Evolutionary conservation across 2,797 vertebrate species (phyloP).

Genomic region (Oreortyx pictus): DNA sequence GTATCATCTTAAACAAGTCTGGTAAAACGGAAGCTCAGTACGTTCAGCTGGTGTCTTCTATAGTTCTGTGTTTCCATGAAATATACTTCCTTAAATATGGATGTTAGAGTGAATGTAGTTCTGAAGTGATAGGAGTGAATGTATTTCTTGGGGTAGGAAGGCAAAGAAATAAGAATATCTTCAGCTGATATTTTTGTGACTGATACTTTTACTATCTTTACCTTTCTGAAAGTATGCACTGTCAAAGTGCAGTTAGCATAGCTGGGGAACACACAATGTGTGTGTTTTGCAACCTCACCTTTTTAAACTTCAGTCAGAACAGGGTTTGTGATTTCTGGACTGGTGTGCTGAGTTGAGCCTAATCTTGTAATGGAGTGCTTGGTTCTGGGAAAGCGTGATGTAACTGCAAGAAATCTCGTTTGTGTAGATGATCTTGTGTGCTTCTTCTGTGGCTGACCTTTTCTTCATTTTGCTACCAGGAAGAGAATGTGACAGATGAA

Average conservation of each 20-base stretch:
- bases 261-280: background rate
- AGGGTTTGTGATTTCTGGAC: background rate
- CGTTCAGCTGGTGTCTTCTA: rapidly evolving
- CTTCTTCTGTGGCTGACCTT: background rate
- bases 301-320: background rate
- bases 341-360: background rate
- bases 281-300: background rate
- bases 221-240: background rate
- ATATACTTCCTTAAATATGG: too few relatives aligned
- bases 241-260: background rate
- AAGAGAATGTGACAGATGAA: conserved; percentile 70
- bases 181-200: background rate
- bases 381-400: background rate
- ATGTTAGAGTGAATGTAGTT: background rate
- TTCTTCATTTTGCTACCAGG: conserved; percentile 51
- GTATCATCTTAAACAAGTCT: background rate
- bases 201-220: background rate
- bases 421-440: rapidly evolving
- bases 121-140: background rate
- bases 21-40: background rate
- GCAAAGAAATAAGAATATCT: background rate
- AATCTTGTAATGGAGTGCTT: background rate
- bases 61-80: background rate
- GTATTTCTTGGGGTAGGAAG: background rate
- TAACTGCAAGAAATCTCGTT: background rate